Base-by-base conservation (phyloP, 2,797 vertebrate species). In the Sternarchorhynchus goeldii region DNA sequence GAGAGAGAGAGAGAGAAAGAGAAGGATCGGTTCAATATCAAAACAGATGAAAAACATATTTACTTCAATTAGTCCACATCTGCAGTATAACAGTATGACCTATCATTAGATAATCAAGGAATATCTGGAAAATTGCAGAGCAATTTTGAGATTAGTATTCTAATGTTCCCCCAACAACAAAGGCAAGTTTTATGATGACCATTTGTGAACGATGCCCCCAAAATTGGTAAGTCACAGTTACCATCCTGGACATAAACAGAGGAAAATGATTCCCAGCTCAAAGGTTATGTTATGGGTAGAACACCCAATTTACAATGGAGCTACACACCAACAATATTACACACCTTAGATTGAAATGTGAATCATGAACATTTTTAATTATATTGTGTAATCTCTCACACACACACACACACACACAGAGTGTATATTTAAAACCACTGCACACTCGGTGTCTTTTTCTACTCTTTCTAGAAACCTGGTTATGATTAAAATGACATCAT, bases 141-240 rank as follows among this genome's bases (percentile, higher is more conserved):
- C 80, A 76, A 92, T 92, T 93, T 90, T 86, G 58, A 90, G 88
- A 90, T 92, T 90, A 90, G 82, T 76, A 85, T 85, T 87, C 82
- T 91, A 87, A 90, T 85, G 85, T 88, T 88, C 77, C 82, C 77
- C 82, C 73, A 69, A 85, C 84, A 87, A 86, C 78, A 87, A 87
- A 89, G 82, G 84, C 79, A 81, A 8, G 85, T 87, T 87, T 84
- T 82, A 85, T 81, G 81, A 83, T 80, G 73, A 73, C 82, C 50
- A 67, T 89, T 90, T 88, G 82, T 85, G 86, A 88, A 88, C 81
- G 64, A 87, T 77, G 72, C 69, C 63, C 84, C 87, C 78, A 84
- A 89, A 88, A 90, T 80, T 88, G 81, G 65, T 63, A 34, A 72
- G 77, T 73, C 75, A 83, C 76, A 75, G 66, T 55, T n/a, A 66